These are phyloP conservation scores for Drosophila varians DNA, from an alignment of 1,140 invertebrate species.

Conservation along the genomic window DNA sequence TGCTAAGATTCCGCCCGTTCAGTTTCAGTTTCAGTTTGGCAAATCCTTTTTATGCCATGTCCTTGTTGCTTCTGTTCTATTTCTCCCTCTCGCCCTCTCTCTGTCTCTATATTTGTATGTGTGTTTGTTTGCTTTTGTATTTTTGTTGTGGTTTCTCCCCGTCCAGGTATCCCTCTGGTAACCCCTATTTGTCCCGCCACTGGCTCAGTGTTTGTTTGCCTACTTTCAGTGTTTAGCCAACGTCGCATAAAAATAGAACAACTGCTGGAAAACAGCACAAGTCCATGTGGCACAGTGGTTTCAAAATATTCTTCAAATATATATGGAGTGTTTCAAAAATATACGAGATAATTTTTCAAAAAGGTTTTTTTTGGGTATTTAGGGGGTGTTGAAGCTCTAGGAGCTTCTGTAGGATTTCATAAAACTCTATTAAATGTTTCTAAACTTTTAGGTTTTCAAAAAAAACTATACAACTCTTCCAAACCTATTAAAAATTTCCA, in stretches of 20 bases:
- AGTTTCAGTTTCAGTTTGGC: conserved; percentile 40
- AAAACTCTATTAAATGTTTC: too few species aligned
- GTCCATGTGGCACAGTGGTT: conserved; percentile 41
- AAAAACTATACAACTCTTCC: too few species aligned
- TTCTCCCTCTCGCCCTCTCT: too few species aligned
- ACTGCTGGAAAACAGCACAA: conserved; percentile 20
- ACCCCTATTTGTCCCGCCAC: not conserved
- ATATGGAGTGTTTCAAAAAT: not conserved
- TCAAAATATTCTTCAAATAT: not conserved
- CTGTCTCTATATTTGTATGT: not conserved
- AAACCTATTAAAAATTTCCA: too few species aligned
- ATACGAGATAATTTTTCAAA: too few species aligned
- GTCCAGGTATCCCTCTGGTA: not conserved
- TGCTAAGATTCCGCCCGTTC: conserved; percentile 57
- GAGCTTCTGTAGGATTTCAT: too few species aligned
- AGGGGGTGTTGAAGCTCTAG: too few species aligned
- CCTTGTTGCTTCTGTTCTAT: conserved; percentile 47
- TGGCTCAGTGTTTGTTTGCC: conserved; percentile 54
- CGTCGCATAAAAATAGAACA: conserved; percentile 77
- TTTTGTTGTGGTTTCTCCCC: not conserved
- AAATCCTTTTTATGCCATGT: conserved; percentile 56
- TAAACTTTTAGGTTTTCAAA: too few species aligned
- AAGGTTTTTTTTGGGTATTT: too few species aligned
- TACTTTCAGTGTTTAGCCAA: conserved; percentile 77
- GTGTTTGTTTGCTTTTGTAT: not conserved